These are phyloP conservation scores for Muricea muricata DNA, from an alignment of 92 coral and sea anemone species.

Conservation along the genomic window DNA sequence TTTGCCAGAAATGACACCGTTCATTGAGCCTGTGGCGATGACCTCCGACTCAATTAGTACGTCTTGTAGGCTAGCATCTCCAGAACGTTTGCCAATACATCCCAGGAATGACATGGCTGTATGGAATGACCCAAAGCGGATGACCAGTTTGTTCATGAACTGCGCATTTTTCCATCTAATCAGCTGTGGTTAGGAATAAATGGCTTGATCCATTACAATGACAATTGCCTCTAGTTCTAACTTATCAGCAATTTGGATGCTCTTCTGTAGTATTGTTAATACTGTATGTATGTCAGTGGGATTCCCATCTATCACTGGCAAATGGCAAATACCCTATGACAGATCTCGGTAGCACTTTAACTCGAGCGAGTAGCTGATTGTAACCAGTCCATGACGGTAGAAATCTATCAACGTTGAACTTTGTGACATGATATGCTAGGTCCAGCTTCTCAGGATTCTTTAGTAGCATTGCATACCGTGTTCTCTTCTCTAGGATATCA, in stretches of 20 bases:
- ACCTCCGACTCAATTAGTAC: not conserved
- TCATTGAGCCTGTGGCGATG: not conserved
- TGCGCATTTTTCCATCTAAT: not conserved
- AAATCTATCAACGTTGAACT: not conserved
- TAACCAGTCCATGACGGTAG: constrained; percentile 67
- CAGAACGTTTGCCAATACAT: not conserved
- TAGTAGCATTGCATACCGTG: not conserved
- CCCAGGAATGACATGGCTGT: not conserved
- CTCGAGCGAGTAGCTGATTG: constrained; percentile 46
- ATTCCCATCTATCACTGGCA: not conserved
- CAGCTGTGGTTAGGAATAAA: not conserved
- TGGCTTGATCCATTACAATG: not conserved
- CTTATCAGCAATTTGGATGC: not conserved
- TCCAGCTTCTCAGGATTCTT: not conserved
- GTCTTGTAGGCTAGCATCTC: not conserved
- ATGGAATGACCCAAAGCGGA: not conserved
- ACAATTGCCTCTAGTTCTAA: not conserved
- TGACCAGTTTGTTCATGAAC: not conserved
- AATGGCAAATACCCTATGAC: not conserved
- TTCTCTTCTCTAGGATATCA: not conserved
- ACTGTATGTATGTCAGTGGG: not conserved
- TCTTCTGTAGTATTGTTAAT: not conserved
- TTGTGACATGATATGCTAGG: not conserved
- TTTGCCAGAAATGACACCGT: not conserved
- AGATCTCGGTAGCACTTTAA: not conserved